Base-by-base conservation (phyloP, 1,140 invertebrate genomes). In the Triops longicaudatus region DNA sequence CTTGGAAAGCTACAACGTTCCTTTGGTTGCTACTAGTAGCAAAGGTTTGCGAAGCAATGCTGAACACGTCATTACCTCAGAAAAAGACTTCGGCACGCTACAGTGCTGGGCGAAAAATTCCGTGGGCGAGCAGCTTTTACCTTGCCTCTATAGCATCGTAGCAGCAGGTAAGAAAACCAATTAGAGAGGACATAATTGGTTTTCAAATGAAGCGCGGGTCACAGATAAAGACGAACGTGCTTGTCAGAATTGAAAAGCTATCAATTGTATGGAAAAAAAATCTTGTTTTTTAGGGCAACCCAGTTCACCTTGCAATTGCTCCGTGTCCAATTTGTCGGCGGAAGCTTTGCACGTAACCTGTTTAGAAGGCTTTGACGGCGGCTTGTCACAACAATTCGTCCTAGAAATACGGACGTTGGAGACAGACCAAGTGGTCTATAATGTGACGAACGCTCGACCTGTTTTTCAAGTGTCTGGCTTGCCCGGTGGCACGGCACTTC, bases 41-140 rank as follows among this genome's bases (percentile, higher is more conserved):
- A 44, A 71, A 37, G 90, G 89, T 26, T 85, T 89, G 28, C 86
- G 88, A 75, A 92, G 90, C 80, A 88, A 88, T 78, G 86, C 90
- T 79, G 89, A 87, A 82, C 93, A 89, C 83, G 88, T 86, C 75
- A 87, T 88, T 37, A 86, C 84, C 76, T 83, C 82, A 73, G 88
- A 89, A 76, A 87, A 88, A 22, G 93, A 95, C 82, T 89, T 93
- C 79, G 93, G 93, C 75, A 92, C 91, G 76, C 84, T 95, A 0
- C 90, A 91, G 12, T 95, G 94, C 82, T 95, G 92, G 92, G 93
- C 93, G 1, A 90, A 88, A 81, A 95, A 95, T 85, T 87, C 87
- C 79, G 89, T 95, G 12, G 94, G 94, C 73, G 88, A 89, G 81
- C 93, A 95, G 84, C 87, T 87, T 78, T 87, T 86, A 79, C 93